phyloP scores from a whole-genome alignment of 2,113 vertebrate genomes.

The Struthio camelus region DNA sequence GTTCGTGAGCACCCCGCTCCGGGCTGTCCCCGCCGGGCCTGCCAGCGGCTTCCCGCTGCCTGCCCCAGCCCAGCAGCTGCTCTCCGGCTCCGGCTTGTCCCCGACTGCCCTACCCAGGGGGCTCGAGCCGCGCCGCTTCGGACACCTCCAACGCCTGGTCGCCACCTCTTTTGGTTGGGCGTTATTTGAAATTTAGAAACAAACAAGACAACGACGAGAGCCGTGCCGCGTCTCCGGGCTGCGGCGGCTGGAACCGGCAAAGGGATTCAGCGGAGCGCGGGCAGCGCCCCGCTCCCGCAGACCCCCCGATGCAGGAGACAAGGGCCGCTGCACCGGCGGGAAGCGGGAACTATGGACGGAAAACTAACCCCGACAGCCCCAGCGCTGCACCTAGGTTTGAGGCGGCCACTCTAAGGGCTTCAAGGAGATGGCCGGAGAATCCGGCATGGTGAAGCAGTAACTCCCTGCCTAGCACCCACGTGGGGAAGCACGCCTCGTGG shows the following conservation, averaged over 20 bases:
- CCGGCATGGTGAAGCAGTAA: too few relatives aligned
- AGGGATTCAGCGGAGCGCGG: fast-evolving
- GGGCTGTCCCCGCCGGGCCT: too few relatives aligned
- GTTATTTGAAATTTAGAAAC: fast-evolving
- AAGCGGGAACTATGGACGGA: fast-evolving
- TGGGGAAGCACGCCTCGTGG: fast-evolving
- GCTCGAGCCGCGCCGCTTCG: not conserved
- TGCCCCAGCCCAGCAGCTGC: too few relatives aligned
- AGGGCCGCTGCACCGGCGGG: fast-evolving
- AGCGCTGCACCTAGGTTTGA: fast-evolving
- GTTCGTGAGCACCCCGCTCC: too few relatives aligned
- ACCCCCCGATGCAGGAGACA: not conserved
- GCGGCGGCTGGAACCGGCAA: not conserved
- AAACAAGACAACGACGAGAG: not conserved
- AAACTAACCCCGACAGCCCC: fast-evolving
- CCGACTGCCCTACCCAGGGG: fast-evolving
- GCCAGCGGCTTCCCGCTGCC: too few relatives aligned
- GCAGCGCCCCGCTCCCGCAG: not conserved
- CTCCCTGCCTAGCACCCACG: not conserved
- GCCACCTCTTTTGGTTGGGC: too few relatives aligned
- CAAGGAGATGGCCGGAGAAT: not conserved
- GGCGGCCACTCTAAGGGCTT: fast-evolving
- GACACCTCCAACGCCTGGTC: not conserved
- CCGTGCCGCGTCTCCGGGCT: too few relatives aligned
- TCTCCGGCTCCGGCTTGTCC: fast-evolving